Percentiles rank a stretch among this genome's conserved stretches.
Evolutionary conservation across 2,113 vertebrate genomes (phyloP).

Genomic region (Callipepla squamata): DNA sequence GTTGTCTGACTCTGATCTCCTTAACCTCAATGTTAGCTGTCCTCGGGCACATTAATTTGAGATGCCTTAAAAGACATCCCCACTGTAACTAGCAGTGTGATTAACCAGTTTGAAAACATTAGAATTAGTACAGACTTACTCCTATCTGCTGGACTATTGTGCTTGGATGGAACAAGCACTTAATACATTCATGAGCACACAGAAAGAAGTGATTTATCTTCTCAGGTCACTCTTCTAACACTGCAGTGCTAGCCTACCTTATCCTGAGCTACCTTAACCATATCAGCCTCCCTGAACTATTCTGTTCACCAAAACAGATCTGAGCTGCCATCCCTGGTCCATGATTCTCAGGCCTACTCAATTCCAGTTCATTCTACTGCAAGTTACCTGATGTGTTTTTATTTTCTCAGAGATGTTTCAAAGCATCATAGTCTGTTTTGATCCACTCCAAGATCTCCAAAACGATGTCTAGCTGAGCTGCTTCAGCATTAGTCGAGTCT

Average conservation of each 20-base stretch:
- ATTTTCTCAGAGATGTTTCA: not conserved
- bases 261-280: not conserved
- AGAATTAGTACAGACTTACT: not conserved
- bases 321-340: not conserved
- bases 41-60: not conserved
- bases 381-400: not conserved
- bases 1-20: not conserved
- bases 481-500: not conserved
- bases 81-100: not conserved
- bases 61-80: not conserved
- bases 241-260: not conserved
- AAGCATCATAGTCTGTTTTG: not conserved
- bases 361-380: not conserved
- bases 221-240: fast-evolving
- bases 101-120: not conserved
- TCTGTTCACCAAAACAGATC: not conserved
- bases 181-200: not conserved
- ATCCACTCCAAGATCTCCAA: slow-evolving; percentile 15
- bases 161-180: not conserved
- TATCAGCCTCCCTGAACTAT: not conserved
- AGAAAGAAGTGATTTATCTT: not conserved
- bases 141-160: not conserved
- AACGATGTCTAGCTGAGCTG: not conserved
- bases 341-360: not conserved
- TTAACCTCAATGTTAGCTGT: not conserved